A percentile compares a stretch with the other conserved stretches of the same genome.
phyloP scores from a whole-genome alignment of 2,797 vertebrate genomes.

The Cheirogaleus major region DNA sequence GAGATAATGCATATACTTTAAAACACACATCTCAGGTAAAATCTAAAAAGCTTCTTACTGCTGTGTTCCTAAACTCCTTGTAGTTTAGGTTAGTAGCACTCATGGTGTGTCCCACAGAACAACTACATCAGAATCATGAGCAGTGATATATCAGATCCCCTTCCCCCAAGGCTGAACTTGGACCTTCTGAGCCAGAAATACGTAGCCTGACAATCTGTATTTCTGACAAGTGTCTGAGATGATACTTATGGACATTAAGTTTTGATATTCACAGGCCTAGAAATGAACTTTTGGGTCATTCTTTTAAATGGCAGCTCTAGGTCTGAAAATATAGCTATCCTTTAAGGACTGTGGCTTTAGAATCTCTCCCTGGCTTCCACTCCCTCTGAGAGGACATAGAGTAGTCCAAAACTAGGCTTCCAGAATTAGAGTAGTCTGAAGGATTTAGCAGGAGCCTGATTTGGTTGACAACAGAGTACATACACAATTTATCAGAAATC shows the following conservation, averaged over 20 bases:
- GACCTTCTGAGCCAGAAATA: not conserved
- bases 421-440: not conserved
- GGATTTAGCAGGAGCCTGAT: not conserved
- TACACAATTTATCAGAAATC: not conserved
- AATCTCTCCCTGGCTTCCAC: not conserved
- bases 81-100: not conserved
- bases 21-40: not conserved
- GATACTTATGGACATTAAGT: not conserved
- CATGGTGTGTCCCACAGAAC: not conserved
- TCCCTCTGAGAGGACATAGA: not conserved
- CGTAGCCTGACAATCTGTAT: not conserved
- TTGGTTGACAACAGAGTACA: not conserved
- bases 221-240: not conserved
- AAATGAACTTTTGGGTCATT: not conserved
- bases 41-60: not conserved
- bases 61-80: not conserved
- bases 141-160: not conserved
- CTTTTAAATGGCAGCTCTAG: not conserved
- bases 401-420: not conserved
- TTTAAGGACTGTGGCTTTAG: not conserved
- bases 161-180: not conserved
- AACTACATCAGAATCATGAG: not conserved
- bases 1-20: not conserved
- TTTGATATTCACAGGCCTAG: not conserved
- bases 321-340: not conserved